These are phyloP conservation scores for Morus bassanus DNA, from an alignment of 2,797 vertebrate genomes.

Conservation along the genomic window DNA sequence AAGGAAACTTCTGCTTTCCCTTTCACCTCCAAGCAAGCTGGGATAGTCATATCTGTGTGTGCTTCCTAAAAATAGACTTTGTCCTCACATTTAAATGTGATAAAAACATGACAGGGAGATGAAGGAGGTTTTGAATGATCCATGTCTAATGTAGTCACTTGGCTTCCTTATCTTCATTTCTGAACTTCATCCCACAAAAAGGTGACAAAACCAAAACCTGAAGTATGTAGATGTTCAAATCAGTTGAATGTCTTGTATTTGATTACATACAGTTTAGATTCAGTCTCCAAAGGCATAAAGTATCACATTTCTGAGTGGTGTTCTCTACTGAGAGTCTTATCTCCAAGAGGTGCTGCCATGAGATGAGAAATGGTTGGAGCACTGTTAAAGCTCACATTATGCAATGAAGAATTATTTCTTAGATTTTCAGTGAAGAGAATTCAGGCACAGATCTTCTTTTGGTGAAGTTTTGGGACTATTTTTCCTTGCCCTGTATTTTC, in stretches of 20 bases:
- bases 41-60: background rate
- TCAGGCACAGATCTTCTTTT: background rate
- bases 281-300: background rate
- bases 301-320: background rate
- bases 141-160: background rate
- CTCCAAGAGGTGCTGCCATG: background rate
- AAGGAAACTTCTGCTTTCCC: background rate
- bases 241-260: background rate
- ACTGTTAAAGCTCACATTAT: background rate
- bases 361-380: background rate
- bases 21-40: background rate
- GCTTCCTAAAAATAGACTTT: background rate
- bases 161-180: background rate
- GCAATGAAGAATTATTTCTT: background rate
- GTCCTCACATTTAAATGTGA: background rate
- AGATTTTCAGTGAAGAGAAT: background rate
- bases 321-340: background rate
- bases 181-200: background rate
- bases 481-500: background rate
- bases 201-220: background rate
- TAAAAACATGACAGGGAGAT: background rate
- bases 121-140: background rate
- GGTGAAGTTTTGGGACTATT: background rate
- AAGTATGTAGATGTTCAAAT: background rate
- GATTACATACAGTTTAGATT: background rate